Conservation (phyloP, 2,797 vertebrate species). For the Mionectes olivaceus region DNA sequence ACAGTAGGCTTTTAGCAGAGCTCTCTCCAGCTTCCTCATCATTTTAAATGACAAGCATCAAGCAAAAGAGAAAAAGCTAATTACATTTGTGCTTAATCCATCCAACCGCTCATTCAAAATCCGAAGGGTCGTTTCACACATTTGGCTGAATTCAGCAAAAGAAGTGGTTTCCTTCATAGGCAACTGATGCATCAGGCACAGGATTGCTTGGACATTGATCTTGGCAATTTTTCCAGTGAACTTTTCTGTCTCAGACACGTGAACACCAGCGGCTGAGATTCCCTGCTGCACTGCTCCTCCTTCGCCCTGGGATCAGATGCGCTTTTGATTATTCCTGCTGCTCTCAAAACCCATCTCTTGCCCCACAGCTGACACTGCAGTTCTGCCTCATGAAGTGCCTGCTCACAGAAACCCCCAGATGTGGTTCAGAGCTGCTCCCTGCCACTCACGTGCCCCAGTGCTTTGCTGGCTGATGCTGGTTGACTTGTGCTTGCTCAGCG, state of each 20-base stretch:
- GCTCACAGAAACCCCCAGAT: not conserved
- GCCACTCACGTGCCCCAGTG: not conserved
- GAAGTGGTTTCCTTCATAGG: not conserved
- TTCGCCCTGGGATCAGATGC: not conserved
- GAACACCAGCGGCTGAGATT: not conserved
- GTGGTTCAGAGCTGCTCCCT: not conserved
- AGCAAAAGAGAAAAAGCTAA: conserved; percentile 45
- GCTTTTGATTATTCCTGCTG: not conserved
- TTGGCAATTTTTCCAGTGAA: not conserved
- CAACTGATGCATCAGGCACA: not conserved
- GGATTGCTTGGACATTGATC: not conserved
- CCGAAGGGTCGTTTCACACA: not conserved
- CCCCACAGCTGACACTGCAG: not conserved
- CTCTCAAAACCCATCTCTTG: not conserved
- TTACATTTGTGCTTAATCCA: conserved; percentile 52
- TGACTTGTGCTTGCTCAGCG: not conserved
- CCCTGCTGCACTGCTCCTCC: not conserved
- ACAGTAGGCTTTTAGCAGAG: conserved; percentile 10
- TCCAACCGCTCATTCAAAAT: not conserved
- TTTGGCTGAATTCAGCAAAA: conserved; percentile 11
- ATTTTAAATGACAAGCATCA: conserved; percentile 44
- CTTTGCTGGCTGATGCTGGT: not conserved
- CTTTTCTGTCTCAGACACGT: not conserved
- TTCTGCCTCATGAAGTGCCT: not conserved
- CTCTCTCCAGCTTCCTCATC: conserved; percentile 16